Conservation (phyloP, 2,888 invertebrate species). For the Torymus tubicola region DNA sequence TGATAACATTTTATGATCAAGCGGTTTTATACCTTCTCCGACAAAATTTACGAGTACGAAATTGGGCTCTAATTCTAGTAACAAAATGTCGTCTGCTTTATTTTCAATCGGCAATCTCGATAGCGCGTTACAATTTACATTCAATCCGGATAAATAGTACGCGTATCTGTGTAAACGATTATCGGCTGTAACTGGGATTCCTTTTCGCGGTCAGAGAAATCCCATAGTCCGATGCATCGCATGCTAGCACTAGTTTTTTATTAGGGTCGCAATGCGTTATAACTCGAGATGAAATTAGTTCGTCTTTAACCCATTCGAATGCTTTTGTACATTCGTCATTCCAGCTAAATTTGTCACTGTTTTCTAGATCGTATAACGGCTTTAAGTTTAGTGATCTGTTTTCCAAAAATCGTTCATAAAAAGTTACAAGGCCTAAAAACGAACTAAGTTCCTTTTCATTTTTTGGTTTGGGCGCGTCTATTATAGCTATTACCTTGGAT, state of each 20-base stretch:
- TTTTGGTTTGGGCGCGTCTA: no score
- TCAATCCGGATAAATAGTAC: neutral
- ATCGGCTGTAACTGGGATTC: neutral
- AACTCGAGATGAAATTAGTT: conserved; percentile 47
- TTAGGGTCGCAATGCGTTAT: conserved; percentile 55
- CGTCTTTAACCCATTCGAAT: conserved; percentile 53
- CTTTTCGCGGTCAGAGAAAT: conserved; percentile 51
- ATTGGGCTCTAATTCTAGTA: neutral
- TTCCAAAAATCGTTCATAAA: neutral
- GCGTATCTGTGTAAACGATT: conserved; percentile 1
- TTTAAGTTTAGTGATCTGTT: neutral
- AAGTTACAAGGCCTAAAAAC: neutral
- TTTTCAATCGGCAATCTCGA: neutral
- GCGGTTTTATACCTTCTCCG: conserved; percentile 40
- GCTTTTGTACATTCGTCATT: conserved; percentile 35
- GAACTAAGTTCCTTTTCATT: neutral
- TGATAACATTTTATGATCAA: neutral
- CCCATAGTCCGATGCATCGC: conserved; percentile 57
- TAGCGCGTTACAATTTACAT: conserved; percentile 19
- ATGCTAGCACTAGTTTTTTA: conserved; percentile 50
- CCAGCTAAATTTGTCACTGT: conserved; percentile 45
- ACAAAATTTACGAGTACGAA: conserved; percentile 52
- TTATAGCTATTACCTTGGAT: conserved; percentile 1
- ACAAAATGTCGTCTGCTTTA: neutral
- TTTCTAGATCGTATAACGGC: conserved; percentile 4